These are phyloP conservation scores for Aphelenchoides fujianensis DNA, from an alignment of 1,140 invertebrate species.

Conservation along the genomic window DNA sequence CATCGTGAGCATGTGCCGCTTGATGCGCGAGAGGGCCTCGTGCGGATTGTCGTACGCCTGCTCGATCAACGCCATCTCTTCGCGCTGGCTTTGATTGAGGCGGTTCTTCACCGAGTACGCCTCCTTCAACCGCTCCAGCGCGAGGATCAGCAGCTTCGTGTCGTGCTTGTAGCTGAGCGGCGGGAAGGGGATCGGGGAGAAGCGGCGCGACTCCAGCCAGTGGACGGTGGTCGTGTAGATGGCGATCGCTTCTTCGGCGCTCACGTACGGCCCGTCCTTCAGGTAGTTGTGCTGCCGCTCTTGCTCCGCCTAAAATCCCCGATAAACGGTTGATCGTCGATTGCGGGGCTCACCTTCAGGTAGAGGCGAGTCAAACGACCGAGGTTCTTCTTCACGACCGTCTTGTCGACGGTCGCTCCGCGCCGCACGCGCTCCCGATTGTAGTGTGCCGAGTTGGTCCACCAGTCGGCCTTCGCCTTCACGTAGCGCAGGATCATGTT, in stretches of 20 bases:
- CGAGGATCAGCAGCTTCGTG: constrained; percentile 93
- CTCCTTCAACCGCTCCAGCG: constrained; percentile 92
- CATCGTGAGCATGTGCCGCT: constrained; percentile 95
- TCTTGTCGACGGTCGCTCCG: constrained; percentile 83
- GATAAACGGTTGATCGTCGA: background rate
- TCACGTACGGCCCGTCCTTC: constrained; percentile 97
- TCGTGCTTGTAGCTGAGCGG: constrained; percentile 99
- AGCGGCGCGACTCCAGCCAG: constrained; percentile 94
- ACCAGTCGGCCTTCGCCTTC: constrained; percentile 99
- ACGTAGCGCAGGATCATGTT: constrained; percentile 99
- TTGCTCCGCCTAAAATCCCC: constrained; percentile 80
- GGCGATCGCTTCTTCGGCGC: constrained; percentile 96
- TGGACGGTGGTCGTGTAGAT: constrained; percentile 99
- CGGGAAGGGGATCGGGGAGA: constrained; percentile 97
- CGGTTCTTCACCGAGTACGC: constrained; percentile 98
- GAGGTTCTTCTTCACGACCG: constrained; percentile 98
- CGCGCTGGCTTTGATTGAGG: constrained; percentile 95
- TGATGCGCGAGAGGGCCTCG: constrained; percentile 95
- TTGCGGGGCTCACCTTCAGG: constrained; percentile 70
- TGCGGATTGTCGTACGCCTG: constrained; percentile 99
- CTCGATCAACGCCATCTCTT: constrained; percentile 96
- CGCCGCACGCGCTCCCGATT: constrained; percentile 81
- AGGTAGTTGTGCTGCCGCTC: constrained; percentile 98
- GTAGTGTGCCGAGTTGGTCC: constrained; percentile 99
- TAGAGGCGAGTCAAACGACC: constrained; percentile 91